Evolutionary conservation across 2,797 vertebrate species (phyloP), one percentile per base, ranked within the genome.

Genomic region (Cynodonichthys magdalenae): DNA sequence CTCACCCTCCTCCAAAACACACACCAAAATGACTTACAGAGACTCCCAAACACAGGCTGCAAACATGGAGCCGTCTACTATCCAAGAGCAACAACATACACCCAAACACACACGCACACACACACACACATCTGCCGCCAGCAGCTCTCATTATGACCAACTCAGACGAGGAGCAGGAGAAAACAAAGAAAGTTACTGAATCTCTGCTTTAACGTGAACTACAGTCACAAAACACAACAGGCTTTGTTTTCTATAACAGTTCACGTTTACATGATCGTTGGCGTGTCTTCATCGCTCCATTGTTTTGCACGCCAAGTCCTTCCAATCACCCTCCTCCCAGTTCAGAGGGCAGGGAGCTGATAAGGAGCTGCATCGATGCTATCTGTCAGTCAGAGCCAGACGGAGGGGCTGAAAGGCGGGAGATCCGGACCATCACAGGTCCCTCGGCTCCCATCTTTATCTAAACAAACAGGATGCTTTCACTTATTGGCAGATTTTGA

Each of bases 361-460:
- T 94, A 92, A 93, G 83, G 75, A 82, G 74, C 54, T 55, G 81
- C 53, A 80, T 82, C 87, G 93, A 93, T 94, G 87, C 77, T 93
- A 94, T 93, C 92, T 91, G 89, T 90, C 91, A 87, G 74, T 91
- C 88, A 90, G 69, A 85, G 87, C 82, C 80, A 53, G 81, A 88
- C 87, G 87, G 83, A 69, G 87, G 83, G 82, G 68, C 85, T 83
- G 24, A 24, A 24, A 71, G 50, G 69, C 80, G 75, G 62, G 62
- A 66, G 84, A 82, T 89, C 88, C 87, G 73, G 71, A 75, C 80
- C 79, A 82, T 65, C 58, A 53, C 20, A 4, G 18, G 77, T 89
- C 87, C 85, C 86, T 81, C 10, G 46, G 53, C 79, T 78, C 84
- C 66, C 75, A 80, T 87, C 77, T 76, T 85, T 85, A 82, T 85